These are phyloP conservation scores for Zaprionus lineosus DNA, from an alignment of 2,888 invertebrate species.

Conservation along the genomic window DNA sequence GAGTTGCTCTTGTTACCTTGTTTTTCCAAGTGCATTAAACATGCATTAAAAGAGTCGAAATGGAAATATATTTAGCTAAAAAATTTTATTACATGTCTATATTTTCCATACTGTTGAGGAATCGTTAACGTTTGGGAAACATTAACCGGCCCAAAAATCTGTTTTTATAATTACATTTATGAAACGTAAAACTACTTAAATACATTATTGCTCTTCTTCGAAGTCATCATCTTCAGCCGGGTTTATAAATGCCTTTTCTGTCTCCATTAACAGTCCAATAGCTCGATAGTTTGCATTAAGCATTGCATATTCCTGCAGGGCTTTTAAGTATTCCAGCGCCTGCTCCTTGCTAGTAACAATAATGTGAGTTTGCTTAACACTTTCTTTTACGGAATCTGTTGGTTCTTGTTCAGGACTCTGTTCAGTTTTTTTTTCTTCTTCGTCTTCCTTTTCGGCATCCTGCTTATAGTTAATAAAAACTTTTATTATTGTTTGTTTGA, in stretches of 20 bases:
- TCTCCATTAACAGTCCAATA: constrained; percentile 75
- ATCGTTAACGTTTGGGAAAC: too few relatives aligned
- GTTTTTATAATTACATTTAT: not conserved
- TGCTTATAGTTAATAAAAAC: too few relatives aligned
- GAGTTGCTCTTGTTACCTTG: too few relatives aligned
- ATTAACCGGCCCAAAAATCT: too few relatives aligned
- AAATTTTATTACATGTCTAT: too few relatives aligned
- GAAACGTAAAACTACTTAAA: not conserved
- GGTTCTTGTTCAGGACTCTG: not conserved
- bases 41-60: too few relatives aligned
- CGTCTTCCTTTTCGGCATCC: not conserved
- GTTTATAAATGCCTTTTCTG: constrained; percentile 70
- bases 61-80: too few relatives aligned
- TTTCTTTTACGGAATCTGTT: not conserved
- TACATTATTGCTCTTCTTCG: constrained; percentile 23
- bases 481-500: too few relatives aligned
- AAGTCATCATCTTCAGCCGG: constrained; percentile 44
- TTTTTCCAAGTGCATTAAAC: too few relatives aligned
- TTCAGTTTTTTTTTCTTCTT: not conserved
- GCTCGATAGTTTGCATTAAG: constrained; percentile 78
- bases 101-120: too few relatives aligned
- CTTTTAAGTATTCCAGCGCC: constrained; percentile 57
- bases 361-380: too few relatives aligned
- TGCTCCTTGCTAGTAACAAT: constrained; percentile 17
- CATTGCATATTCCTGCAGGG: constrained; percentile 79